Evolutionary conservation across 2,797 vertebrate species (phyloP).

Genomic region (Eospalax fontanierii): DNA sequence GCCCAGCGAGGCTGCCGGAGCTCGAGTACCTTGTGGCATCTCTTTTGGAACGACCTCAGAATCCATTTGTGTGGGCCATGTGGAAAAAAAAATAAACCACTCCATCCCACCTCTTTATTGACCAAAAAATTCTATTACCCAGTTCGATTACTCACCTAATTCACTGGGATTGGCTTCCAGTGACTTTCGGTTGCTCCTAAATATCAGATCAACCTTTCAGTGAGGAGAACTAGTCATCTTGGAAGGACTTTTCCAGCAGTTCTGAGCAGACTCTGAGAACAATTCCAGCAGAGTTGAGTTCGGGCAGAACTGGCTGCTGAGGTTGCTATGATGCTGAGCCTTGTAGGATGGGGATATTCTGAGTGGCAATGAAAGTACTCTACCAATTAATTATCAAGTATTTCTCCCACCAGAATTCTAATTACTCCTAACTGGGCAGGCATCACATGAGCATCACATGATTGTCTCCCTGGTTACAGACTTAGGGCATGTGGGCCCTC

Average conservation of each 20-base stretch:
- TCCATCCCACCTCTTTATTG: constrained; percentile 57
- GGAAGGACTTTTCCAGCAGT: constrained; percentile 54
- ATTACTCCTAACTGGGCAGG: not conserved
- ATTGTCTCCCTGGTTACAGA: not conserved
- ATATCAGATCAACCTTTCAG: constrained; percentile 59
- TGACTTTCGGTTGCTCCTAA: constrained; percentile 69
- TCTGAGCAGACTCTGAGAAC: constrained; percentile 6
- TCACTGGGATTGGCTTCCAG: constrained; percentile 61
- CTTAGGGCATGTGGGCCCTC: too few species aligned
- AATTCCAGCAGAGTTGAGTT: not conserved
- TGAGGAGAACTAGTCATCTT: constrained; percentile 23
- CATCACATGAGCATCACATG: not conserved
- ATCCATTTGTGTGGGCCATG: constrained; percentile 79
- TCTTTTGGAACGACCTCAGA: constrained; percentile 73
- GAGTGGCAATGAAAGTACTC: accelerated
- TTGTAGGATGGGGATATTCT: not conserved
- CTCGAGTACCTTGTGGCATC: constrained; percentile 75
- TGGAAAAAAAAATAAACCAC: constrained; percentile 78
- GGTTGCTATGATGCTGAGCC: not conserved
- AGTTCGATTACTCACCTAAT: constrained; percentile 75
- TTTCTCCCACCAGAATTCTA: not conserved
- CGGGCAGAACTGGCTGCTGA: not conserved
- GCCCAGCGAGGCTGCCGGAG: constrained; percentile 57
- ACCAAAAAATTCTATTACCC: constrained; percentile 77
- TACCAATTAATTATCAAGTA: not conserved